phyloP scores from a whole-genome alignment of 2,113 vertebrate genomes.

The Sisor rabdophorus region DNA sequence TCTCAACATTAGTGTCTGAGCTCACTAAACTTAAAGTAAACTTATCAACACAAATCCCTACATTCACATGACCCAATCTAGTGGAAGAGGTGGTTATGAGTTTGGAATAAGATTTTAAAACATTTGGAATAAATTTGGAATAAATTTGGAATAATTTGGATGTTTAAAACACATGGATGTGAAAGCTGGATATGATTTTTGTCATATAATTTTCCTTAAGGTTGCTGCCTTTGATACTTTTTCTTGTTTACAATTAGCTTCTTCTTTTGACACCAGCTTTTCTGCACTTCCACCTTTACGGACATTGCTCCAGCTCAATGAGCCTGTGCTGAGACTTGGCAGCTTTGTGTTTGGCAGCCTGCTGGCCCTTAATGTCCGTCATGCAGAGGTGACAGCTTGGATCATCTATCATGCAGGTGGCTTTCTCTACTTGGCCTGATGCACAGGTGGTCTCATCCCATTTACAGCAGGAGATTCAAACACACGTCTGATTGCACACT shows the following conservation, averaged over 20 bases:
- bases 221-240: not conserved
- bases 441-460: conserved; percentile 38
- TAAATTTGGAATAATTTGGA: too few relatives aligned
- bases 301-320: conserved; percentile 15
- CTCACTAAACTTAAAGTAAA: too few relatives aligned
- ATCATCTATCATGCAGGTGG: conserved; percentile 45
- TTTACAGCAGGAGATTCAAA: conserved; percentile 43
- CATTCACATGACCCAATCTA: too few relatives aligned
- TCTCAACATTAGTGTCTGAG: too few relatives aligned
- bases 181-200: too few relatives aligned
- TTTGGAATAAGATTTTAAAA: too few relatives aligned
- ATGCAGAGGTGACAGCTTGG: conserved; percentile 46
- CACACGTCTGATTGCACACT: conserved; percentile 37
- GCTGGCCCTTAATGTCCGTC: conserved; percentile 44
- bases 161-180: too few relatives aligned
- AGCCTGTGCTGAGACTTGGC: conserved; percentile 29
- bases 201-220: not conserved
- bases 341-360: conserved; percentile 40
- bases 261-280: not conserved
- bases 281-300: conserved; percentile 13
- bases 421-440: conserved; percentile 30
- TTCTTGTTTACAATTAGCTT: conserved; percentile 10
- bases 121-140: too few relatives aligned
- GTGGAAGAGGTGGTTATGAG: too few relatives aligned
- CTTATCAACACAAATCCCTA: too few relatives aligned